A percentile compares a stretch with the other conserved stretches of the same genome.
Conservation (phyloP, 1,140 invertebrate species). For the Oreohelix idahoensis region DNA sequence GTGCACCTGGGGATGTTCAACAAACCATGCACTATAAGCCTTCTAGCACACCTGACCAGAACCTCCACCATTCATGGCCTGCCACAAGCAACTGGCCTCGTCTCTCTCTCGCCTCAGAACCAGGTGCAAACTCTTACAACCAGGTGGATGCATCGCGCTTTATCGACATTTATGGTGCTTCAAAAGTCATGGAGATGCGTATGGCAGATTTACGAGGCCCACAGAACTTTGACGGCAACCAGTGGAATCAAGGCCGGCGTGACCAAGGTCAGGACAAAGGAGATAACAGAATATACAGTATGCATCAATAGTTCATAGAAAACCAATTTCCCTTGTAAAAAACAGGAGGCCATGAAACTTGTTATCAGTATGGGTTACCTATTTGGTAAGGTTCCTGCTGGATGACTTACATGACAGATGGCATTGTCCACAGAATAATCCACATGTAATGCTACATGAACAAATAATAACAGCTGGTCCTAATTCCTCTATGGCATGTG, state of each 20-base stretch:
- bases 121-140: slow-evolving; percentile 14
- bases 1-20: slow-evolving; percentile 6
- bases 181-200: slow-evolving; percentile 39
- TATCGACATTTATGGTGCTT: slow-evolving; percentile 37
- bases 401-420: no score
- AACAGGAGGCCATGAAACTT: neutral
- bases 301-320: slow-evolving; percentile 23
- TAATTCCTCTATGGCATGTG: no score
- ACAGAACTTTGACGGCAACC: slow-evolving; percentile 24
- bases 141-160: slow-evolving; percentile 35
- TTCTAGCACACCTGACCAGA: slow-evolving; percentile 34
- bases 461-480: no score
- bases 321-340: neutral
- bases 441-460: no score
- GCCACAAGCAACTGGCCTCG: slow-evolving; percentile 29
- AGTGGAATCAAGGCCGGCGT: slow-evolving; percentile 36
- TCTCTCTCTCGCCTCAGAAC: neutral
- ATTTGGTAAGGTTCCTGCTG: no score
- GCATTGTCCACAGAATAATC: no score
- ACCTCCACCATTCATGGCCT: slow-evolving; percentile 30
- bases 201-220: slow-evolving; percentile 37
- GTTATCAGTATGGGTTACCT: no score
- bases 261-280: slow-evolving; percentile 39
- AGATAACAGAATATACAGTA: slow-evolving; percentile 37
- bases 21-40: slow-evolving; percentile 39